These are phyloP conservation scores for Drosophila nigricruria DNA, from an alignment of 2,888 invertebrate genomes.

Conservation along the genomic window DNA sequence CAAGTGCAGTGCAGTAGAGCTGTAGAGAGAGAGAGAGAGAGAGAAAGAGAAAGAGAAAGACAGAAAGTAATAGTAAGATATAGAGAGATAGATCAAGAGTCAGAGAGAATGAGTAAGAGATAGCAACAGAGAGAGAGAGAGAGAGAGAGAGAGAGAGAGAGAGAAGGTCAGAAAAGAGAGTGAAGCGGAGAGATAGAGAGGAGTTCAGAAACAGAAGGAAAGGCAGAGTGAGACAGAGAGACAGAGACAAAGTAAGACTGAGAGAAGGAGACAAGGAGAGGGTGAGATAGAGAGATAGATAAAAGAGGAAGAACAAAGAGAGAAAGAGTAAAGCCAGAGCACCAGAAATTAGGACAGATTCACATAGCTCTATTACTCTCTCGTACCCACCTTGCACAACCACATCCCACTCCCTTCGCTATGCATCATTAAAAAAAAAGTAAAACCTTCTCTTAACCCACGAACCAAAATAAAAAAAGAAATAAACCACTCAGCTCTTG, in stretches of 20 bases:
- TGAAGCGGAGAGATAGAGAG: background rate
- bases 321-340: background rate
- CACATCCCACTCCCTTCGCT: too few relatives aligned
- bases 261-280: background rate
- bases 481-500: slow-evolving; percentile 4
- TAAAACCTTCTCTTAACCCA: background rate
- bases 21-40: background rate
- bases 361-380: background rate
- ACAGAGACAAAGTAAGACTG: background rate
- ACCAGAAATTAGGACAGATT: too few relatives aligned
- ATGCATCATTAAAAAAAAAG: background rate
- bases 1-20: background rate
- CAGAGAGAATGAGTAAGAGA: background rate
- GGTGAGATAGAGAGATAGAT: background rate
- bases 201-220: too few relatives aligned
- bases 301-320: background rate
- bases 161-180: background rate
- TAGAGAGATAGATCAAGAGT: background rate
- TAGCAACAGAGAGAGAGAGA: background rate
- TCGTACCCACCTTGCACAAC: background rate
- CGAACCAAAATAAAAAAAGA: background rate
- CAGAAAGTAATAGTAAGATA: background rate
- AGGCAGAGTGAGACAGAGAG: background rate
- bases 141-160: background rate
- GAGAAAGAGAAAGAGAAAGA: background rate